Conservation (phyloP, 2,797 vertebrate species). For the Octomys mimax region DNA sequence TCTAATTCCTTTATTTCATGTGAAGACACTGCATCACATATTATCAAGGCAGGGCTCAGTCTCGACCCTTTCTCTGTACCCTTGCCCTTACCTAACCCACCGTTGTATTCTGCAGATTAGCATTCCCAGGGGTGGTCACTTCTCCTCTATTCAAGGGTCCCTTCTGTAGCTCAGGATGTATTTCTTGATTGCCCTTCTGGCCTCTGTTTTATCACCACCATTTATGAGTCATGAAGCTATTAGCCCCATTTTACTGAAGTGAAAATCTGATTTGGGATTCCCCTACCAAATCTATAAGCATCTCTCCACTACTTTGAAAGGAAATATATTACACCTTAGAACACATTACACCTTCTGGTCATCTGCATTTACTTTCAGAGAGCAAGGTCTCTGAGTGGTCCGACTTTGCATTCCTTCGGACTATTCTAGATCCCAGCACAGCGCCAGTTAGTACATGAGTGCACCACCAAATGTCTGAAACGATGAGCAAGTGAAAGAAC, state of each 20-base stretch:
- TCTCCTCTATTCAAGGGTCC: not conserved
- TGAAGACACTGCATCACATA: not conserved
- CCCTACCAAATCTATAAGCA: not conserved
- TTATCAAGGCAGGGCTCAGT: not conserved
- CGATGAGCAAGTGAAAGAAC: not conserved
- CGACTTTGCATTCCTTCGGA: not conserved
- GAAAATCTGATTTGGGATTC: not conserved
- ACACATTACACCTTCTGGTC: not conserved
- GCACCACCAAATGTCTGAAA: not conserved
- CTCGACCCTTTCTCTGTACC: not conserved
- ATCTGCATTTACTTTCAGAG: not conserved
- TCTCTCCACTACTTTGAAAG: not conserved
- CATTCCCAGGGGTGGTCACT: not conserved
- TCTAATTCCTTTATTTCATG: not conserved
- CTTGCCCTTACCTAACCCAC: not conserved
- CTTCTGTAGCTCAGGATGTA: not conserved
- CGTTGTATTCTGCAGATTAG: not conserved
- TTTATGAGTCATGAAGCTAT: not conserved
- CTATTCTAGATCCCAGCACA: not conserved
- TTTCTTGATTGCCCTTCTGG: not conserved
- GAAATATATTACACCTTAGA: not conserved
- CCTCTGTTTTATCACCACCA: not conserved
- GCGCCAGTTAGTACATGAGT: not conserved
- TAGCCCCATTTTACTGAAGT: not conserved
- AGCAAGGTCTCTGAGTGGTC: not conserved